Percentiles rank a stretch among this genome's conserved stretches.
Conservation (phyloP, 2,888 invertebrate genomes). For the Subacronicta megacephala region DNA sequence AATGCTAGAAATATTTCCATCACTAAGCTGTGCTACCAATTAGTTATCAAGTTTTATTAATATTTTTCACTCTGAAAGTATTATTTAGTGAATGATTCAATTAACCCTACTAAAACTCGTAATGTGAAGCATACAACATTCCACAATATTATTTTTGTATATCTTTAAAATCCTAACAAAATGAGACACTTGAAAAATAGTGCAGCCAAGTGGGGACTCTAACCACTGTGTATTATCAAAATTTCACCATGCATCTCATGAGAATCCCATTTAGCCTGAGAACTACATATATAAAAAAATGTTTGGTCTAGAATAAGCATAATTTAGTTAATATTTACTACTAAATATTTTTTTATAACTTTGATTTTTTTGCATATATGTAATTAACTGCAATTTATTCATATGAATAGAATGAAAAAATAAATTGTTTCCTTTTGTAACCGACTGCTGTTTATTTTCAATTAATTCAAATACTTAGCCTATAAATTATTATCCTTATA, state of each 20-base stretch:
- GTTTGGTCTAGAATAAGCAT: constrained; percentile 75
- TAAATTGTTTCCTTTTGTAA: constrained; percentile 84
- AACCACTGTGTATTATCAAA: constrained; percentile 31
- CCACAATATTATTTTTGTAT: constrained; percentile 78
- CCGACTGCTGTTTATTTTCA: constrained; percentile 62
- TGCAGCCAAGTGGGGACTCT: constrained; percentile 19
- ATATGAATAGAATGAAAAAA: constrained; percentile 78
- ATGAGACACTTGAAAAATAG: constrained; percentile 20
- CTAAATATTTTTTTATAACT: constrained; percentile 78
- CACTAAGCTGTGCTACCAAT: constrained; percentile 25
- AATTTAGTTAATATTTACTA: constrained; percentile 76
- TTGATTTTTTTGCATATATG: constrained; percentile 71
- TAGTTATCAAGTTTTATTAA: constrained; percentile 15
- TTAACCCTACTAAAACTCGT: constrained; percentile 58
- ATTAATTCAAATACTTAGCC: constrained; percentile 9
- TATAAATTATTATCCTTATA: no score
- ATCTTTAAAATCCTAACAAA: constrained; percentile 59
- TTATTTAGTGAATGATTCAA: constrained; percentile 42
- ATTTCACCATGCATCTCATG: constrained; percentile 46
- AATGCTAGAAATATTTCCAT: constrained; percentile 35
- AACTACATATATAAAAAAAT: constrained; percentile 50
- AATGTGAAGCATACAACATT: constrained; percentile 74
- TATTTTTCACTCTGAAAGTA: constrained; percentile 37
- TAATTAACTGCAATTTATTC: constrained; percentile 76
- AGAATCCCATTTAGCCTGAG: constrained; percentile 45